phyloP scores from a whole-genome alignment of 2,888 invertebrate genomes.

The Eueremaeus valkanovi region DNA sequence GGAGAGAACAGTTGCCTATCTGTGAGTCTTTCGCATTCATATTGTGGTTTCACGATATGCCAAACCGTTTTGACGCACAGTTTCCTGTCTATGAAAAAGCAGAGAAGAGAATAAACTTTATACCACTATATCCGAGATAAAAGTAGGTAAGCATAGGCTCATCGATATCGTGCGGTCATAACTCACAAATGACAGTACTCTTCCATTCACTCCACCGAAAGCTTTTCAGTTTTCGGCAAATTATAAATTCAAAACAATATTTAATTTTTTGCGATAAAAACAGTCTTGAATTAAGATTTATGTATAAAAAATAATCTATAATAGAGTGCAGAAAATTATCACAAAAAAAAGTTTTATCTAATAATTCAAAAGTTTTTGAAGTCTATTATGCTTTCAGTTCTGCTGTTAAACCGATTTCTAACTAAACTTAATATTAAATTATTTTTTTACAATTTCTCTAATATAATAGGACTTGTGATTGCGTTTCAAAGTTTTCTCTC shows the following conservation, averaged over 20 bases:
- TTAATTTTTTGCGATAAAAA: too few species aligned
- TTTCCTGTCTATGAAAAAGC: slow-evolving; percentile 8
- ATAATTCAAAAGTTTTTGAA: too few species aligned
- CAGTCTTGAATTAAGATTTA: too few species aligned
- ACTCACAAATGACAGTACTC: neutral
- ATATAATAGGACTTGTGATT: slow-evolving; percentile 8
- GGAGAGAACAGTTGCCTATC: neutral
- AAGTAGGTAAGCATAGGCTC: slow-evolving; percentile 14
- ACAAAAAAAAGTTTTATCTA: too few species aligned
- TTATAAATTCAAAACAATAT: too few species aligned
- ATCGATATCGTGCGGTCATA: neutral
- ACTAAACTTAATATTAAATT: neutral
- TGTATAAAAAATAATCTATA: too few species aligned
- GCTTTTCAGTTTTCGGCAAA: slow-evolving; percentile 13
- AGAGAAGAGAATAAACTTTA: slow-evolving; percentile 1
- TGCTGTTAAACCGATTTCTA: neutral
- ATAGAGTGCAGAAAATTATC: too few species aligned
- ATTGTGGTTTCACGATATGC: slow-evolving; percentile 19
- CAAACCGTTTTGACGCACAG: slow-evolving; percentile 27
- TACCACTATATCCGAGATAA: slow-evolving; percentile 23
- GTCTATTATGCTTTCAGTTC: too few species aligned
- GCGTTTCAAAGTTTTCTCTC: slow-evolving; percentile 1
- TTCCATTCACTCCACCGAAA: too few species aligned
- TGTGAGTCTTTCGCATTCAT: neutral
- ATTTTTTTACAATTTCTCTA: neutral